Conservation (phyloP, 2,113 vertebrate species). For the Anoplopoma fimbria region DNA sequence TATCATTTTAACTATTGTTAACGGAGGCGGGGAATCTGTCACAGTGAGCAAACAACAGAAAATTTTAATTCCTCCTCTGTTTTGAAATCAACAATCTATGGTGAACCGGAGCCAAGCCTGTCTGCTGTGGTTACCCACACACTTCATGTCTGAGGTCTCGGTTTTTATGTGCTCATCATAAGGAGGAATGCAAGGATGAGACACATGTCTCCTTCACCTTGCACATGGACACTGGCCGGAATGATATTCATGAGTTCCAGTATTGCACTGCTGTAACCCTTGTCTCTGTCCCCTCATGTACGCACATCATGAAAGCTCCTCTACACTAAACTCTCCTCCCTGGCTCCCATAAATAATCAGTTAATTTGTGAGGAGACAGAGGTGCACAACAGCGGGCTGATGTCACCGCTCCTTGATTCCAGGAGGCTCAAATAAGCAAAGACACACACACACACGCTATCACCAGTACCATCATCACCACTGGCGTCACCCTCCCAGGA, state of each 20-base stretch:
- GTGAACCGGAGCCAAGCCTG: conserved; percentile 18
- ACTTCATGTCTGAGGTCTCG: conserved; percentile 34
- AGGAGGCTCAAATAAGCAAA: conserved; percentile 26
- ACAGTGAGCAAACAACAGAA: conserved; percentile 49
- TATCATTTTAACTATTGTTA: conserved; percentile 49
- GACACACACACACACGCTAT: conserved; percentile 15
- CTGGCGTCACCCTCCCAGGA: conserved; percentile 14
- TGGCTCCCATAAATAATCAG: conserved; percentile 65
- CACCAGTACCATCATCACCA: conserved; percentile 1
- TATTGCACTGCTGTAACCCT: conserved; percentile 26
- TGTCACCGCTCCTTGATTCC: conserved; percentile 59
- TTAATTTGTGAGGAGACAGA: conserved; percentile 61
- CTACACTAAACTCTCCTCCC: conserved; percentile 26
- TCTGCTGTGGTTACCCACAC: conserved; percentile 53
- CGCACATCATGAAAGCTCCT: conserved; percentile 26
- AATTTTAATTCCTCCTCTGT: conserved; percentile 53
- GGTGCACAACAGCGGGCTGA: conserved; percentile 56
- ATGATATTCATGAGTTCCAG: conserved; percentile 63
- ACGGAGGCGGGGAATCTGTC: conserved; percentile 42
- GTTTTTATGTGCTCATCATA: conserved; percentile 28
- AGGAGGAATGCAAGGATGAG: conserved; percentile 43
- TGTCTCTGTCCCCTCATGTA: conserved; percentile 5
- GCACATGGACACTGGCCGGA: conserved; percentile 72
- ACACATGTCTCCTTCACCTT: conserved; percentile 65
- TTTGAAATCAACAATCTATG: conserved; percentile 55